Conservation (phyloP, 1,140 invertebrate species). For the Battus philenor region DNA sequence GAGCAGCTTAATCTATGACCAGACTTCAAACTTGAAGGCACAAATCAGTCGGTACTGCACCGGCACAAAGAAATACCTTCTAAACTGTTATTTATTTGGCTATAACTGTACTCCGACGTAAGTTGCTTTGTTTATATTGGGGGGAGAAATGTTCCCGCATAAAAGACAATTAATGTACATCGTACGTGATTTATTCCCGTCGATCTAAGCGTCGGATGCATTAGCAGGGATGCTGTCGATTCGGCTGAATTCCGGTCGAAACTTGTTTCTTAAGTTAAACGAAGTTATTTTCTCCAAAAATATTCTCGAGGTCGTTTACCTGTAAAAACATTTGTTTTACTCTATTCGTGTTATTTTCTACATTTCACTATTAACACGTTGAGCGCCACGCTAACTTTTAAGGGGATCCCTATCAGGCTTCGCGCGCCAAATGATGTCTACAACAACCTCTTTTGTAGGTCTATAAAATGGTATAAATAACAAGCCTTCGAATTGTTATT, state of each 20-base stretch:
- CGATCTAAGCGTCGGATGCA: not conserved
- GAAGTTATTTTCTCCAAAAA: no score
- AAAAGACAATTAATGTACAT: conserved; percentile 16
- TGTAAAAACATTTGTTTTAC: no score
- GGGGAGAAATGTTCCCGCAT: conserved; percentile 15
- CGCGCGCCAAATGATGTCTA: no score
- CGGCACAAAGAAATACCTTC: conserved; percentile 57
- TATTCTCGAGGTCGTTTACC: no score
- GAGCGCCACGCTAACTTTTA: no score
- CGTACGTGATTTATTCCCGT: conserved; percentile 9
- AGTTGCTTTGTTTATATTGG: conserved; percentile 35
- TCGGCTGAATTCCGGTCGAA: conserved; percentile 5
- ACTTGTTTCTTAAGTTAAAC: no score
- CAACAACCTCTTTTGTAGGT: no score
- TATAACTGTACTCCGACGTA: conserved; percentile 37
- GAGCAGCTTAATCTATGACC: conserved; percentile 29
- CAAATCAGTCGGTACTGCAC: conserved; percentile 52
- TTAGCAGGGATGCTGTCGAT: conserved; percentile 4
- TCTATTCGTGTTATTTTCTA: no score
- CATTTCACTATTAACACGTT: no score
- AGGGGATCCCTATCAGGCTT: no score
- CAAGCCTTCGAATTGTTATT: no score
- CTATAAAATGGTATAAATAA: no score
- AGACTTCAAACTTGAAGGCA: conserved; percentile 46
- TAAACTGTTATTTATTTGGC: conserved; percentile 50